phyloP scores from a whole-genome alignment of 2,888 invertebrate genomes.

The Pandemis cinnamomeana region DNA sequence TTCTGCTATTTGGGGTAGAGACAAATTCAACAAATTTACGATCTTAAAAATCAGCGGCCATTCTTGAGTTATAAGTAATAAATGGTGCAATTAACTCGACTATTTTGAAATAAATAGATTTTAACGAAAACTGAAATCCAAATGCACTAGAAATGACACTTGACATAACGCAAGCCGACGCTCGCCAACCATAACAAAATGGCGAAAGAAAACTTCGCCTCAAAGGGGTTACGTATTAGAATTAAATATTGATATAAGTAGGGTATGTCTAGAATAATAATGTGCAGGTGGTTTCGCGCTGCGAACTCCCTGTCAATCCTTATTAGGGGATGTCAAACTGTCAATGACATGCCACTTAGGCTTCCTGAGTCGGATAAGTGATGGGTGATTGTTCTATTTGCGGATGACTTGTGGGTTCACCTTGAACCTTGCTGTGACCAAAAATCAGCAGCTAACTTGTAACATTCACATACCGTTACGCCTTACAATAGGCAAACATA shows the following conservation, averaged over 20 bases:
- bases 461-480: too few species aligned
- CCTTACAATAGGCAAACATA: too few species aligned
- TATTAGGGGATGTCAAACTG: slow-evolving; percentile 73
- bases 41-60: too few species aligned
- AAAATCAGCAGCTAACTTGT: not conserved
- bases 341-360: slow-evolving; percentile 54
- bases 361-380: slow-evolving; percentile 15
- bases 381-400: slow-evolving; percentile 10
- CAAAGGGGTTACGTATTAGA: slow-evolving; percentile 2
- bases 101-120: too few species aligned
- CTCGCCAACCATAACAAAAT: not conserved
- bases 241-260: slow-evolving; percentile 14
- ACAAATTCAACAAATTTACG: too few species aligned
- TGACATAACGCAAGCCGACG: not conserved
- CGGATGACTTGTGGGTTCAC: slow-evolving; percentile 2
- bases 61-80: too few species aligned
- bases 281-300: slow-evolving; percentile 30
- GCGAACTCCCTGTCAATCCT: slow-evolving; percentile 57
- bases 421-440: not conserved
- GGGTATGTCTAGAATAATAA: slow-evolving; percentile 36
- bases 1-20: too few species aligned
- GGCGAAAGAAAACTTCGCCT: not conserved
- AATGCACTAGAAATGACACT: too few species aligned
- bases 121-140: too few species aligned
- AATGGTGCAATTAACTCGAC: too few species aligned